A percentile compares a stretch with the other conserved stretches of the same genome.
Evolutionary conservation across 2,797 vertebrate genomes (phyloP).

Genomic region (Mallotus villosus): DNA sequence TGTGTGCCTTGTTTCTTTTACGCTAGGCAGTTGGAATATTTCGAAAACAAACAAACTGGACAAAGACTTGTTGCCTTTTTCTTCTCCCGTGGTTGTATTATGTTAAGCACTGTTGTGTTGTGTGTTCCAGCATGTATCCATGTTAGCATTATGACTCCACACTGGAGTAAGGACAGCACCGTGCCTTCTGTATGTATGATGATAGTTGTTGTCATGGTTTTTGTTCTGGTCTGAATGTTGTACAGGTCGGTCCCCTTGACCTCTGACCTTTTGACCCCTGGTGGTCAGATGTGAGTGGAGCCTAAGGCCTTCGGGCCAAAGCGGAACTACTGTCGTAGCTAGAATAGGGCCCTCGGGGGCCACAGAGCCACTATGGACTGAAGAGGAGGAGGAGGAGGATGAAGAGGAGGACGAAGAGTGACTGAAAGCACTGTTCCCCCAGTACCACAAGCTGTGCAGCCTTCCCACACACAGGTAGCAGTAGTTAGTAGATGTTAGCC

Average conservation of each 20-base stretch:
- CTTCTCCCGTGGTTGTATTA: conserved; percentile 52
- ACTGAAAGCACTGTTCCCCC: conserved; percentile 60
- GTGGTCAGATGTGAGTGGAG: conserved; percentile 15
- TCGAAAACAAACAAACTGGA: conserved; percentile 33
- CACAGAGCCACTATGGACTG: conserved; percentile 75
- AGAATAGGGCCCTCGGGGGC: conserved; percentile 58
- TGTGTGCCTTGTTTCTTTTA: conserved; percentile 9
- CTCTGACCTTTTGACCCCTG: conserved; percentile 6
- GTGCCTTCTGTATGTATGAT: conserved; percentile 42
- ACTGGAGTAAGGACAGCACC: conserved; percentile 71
- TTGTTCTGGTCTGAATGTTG: conserved; percentile 60
- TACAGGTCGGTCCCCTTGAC: conserved; percentile 53
- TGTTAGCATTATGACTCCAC: conserved; percentile 69
- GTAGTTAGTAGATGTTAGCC: not conserved
- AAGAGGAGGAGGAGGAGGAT: not conserved
- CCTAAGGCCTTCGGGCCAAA: conserved; percentile 47
- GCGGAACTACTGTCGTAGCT: conserved; percentile 78
- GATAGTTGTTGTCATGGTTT: conserved; percentile 42
- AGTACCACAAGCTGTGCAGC: conserved; percentile 9
- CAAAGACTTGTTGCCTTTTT: conserved; percentile 27
- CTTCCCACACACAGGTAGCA: not conserved
- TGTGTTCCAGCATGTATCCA: conserved; percentile 10
- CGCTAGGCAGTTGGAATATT: conserved; percentile 14
- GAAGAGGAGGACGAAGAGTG: conserved; percentile 49
- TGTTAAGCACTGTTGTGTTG: conserved; percentile 65